Conservation (phyloP, 2,797 vertebrate genomes). For the Tiaroga cobitis region DNA sequence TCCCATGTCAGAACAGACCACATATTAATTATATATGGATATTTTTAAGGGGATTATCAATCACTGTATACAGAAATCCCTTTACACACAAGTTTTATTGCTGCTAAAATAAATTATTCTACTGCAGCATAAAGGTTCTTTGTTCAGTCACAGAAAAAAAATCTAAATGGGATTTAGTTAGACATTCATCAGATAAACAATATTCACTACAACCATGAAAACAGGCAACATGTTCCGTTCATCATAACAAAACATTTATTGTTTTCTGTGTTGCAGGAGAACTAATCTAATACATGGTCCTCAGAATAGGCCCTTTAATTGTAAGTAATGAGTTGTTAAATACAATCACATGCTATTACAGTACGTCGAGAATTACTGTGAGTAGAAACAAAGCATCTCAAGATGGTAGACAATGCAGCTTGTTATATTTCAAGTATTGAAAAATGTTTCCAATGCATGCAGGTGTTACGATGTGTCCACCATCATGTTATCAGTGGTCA, state of each 20-base stretch:
- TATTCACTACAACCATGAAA: constrained; percentile 37
- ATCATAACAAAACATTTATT: constrained; percentile 54
- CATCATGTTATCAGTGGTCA: constrained; percentile 57
- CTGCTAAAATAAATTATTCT: neutral
- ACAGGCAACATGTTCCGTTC: constrained; percentile 43
- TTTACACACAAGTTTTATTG: neutral
- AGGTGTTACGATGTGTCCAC: constrained; percentile 53
- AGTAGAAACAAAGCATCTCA: constrained; percentile 51
- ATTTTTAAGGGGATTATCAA: neutral
- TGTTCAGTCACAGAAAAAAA: constrained; percentile 25
- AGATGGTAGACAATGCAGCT: constrained; percentile 69
- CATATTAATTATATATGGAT: neutral
- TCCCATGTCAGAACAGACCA: constrained; percentile 38
- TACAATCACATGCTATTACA: constrained; percentile 70
- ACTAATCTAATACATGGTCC: constrained; percentile 54
- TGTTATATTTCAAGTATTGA: constrained; percentile 80
- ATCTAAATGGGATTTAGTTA: neutral
- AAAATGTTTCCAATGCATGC: constrained; percentile 70
- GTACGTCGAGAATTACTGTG: constrained; percentile 57
- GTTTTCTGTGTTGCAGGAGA: constrained; percentile 36
- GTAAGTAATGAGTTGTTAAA: constrained; percentile 21
- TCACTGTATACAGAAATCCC: constrained; percentile 2
- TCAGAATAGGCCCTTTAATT: constrained; percentile 38
- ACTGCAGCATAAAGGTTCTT: neutral
- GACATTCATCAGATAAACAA: neutral